Percentiles rank a stretch among this genome's conserved stretches.
Evolutionary conservation across 2,888 invertebrate species (phyloP).

Genomic region (Villa cingulata): DNA sequence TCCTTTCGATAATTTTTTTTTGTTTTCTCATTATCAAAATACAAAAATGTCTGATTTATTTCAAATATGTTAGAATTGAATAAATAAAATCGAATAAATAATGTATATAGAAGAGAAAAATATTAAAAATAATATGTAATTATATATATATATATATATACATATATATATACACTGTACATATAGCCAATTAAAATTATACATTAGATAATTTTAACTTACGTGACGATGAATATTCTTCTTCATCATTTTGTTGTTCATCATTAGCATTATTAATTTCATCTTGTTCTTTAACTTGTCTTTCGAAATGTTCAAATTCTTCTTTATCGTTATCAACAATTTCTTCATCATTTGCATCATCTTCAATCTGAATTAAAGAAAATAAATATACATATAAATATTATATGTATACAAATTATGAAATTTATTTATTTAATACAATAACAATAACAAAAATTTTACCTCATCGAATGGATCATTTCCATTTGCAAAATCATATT

Average conservation of each 20-base stretch:
- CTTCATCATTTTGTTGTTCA: conserved; percentile 16
- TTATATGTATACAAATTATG: neutral
- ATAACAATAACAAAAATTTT: conserved; percentile 10
- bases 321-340: conserved; percentile 32
- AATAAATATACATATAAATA: neutral
- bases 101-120: too few species aligned
- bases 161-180: too few species aligned
- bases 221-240: conserved; percentile 21
- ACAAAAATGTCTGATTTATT: neutral
- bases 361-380: conserved; percentile 11
- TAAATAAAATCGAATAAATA: too few species aligned
- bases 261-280: conserved; percentile 21
- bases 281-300: conserved; percentile 22
- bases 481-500: neutral
- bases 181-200: neutral
- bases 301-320: conserved; percentile 23
- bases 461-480: conserved; percentile 39
- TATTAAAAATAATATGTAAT: too few species aligned
- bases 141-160: too few species aligned
- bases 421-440: neutral
- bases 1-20: too few species aligned
- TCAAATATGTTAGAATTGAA: too few species aligned
- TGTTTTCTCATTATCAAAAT: neutral
- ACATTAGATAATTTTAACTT: conserved; percentile 5
- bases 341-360: conserved; percentile 30